These are phyloP conservation scores for Sturmia bella DNA, from an alignment of 2,888 invertebrate species.

Conservation along the genomic window DNA sequence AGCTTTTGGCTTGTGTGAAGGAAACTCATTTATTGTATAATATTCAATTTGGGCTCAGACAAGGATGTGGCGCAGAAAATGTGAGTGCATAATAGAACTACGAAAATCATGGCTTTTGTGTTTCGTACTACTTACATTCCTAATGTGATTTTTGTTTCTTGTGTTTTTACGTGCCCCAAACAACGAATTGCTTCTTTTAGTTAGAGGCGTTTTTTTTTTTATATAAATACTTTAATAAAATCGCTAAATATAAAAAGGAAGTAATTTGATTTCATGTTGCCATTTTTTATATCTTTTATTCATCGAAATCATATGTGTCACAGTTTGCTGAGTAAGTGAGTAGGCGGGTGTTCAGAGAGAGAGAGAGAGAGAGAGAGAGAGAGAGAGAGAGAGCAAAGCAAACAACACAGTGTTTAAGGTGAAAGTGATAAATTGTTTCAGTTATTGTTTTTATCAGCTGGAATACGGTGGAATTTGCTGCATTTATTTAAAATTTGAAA, in stretches of 20 bases:
- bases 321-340: slow-evolving; percentile 66
- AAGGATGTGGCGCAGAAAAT: no score
- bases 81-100: no score
- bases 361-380: no score
- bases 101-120: no score
- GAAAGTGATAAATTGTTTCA: slow-evolving; percentile 70
- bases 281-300: slow-evolving; percentile 16
- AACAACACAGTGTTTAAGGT: slow-evolving; percentile 65
- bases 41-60: no score
- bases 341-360: slow-evolving; percentile 67
- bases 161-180: no score
- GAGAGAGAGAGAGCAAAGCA: no score
- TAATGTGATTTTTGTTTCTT: no score
- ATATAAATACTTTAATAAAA: slow-evolving; percentile 18
- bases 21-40: no score
- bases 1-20: no score
- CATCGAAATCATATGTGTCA: slow-evolving; percentile 36
- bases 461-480: slow-evolving; percentile 14
- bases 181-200: slow-evolving; percentile 30
- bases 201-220: neutral
- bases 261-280: slow-evolving; percentile 69
- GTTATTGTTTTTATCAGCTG: neutral
- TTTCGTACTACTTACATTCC: no score
- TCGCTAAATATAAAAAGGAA: slow-evolving; percentile 44
- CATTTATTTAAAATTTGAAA: neutral